Conservation (phyloP, 2,797 vertebrate genomes). For the Eremophila alpestris region DNA sequence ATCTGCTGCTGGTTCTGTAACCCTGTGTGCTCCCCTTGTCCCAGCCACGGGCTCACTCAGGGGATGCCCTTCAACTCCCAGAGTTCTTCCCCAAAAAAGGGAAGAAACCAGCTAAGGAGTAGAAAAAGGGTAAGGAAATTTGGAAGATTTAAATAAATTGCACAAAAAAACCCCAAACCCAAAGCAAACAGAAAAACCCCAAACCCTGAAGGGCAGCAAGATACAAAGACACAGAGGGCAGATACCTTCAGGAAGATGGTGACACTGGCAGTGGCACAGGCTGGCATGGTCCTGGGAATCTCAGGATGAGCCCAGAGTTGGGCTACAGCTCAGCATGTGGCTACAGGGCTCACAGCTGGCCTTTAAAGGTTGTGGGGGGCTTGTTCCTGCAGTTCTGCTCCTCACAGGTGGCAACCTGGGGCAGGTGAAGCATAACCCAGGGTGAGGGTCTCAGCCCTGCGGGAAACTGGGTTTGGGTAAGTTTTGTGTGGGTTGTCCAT, state of each 20-base stretch:
- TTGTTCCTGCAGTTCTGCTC: background rate
- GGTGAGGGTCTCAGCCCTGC: fast-evolving
- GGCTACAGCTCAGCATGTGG: background rate
- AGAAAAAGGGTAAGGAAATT: background rate
- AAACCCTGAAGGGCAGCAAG: background rate
- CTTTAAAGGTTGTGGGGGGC: fast-evolving
- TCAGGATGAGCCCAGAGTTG: background rate
- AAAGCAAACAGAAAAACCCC: background rate
- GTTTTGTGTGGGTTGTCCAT: fast-evolving
- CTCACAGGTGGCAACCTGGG: background rate
- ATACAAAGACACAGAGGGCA: fast-evolving
- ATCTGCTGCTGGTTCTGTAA: background rate
- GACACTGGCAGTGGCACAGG: fast-evolving
- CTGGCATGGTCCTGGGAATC: fast-evolving
- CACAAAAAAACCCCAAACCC: too few relatives aligned
- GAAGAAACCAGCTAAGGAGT: fast-evolving
- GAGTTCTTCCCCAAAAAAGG: background rate
- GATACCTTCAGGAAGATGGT: fast-evolving
- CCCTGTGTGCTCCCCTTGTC: background rate
- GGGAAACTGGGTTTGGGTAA: fast-evolving
- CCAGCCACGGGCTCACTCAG: fast-evolving
- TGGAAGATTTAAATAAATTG: background rate
- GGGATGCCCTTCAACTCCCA: background rate
- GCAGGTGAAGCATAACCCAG: background rate
- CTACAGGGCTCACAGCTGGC: background rate